phyloP scores from a whole-genome alignment of 2,888 invertebrate species.

The Phaonia tiefii region DNA sequence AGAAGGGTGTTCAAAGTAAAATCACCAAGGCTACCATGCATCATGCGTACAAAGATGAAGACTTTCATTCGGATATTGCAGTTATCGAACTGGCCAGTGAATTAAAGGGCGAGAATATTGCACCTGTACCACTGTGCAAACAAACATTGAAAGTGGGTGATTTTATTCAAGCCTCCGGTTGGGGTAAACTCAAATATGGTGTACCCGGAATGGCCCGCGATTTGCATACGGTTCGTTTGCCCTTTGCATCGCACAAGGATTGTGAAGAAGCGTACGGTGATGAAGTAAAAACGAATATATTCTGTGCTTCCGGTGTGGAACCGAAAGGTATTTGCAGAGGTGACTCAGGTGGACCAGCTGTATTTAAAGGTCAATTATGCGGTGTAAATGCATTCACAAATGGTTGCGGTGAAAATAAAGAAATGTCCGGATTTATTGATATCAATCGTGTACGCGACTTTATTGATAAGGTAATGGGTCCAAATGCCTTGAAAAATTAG shows the following conservation, averaged over 20 bases:
- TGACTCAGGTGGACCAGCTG: not conserved
- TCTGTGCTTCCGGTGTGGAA: not conserved
- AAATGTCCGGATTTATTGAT: not conserved
- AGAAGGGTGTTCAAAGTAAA: constrained; percentile 67
- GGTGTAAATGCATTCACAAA: not conserved
- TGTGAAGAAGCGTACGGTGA: not conserved
- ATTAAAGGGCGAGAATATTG: constrained; percentile 70
- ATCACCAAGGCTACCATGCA: constrained; percentile 69
- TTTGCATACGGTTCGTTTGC: not conserved
- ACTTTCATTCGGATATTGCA: constrained; percentile 73
- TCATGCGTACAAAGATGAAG: constrained; percentile 67
- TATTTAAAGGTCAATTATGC: not conserved
- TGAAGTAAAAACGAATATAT: not conserved
- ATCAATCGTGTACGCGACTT: not conserved
- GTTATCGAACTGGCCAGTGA: constrained; percentile 70
- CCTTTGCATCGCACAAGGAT: not conserved
- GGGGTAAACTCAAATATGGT: constrained; percentile 72
- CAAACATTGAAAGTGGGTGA: constrained; percentile 68
- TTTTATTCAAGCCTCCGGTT: constrained; percentile 72
- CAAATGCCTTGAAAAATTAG: too few species aligned
- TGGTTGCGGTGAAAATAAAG: not conserved
- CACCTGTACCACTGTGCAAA: constrained; percentile 71
- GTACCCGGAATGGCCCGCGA: not conserved
- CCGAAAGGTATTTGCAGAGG: not conserved
- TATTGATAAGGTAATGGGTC: not conserved